phyloP scores from a whole-genome alignment of 1,140 invertebrate genomes.

The Heliothis virescens region DNA sequence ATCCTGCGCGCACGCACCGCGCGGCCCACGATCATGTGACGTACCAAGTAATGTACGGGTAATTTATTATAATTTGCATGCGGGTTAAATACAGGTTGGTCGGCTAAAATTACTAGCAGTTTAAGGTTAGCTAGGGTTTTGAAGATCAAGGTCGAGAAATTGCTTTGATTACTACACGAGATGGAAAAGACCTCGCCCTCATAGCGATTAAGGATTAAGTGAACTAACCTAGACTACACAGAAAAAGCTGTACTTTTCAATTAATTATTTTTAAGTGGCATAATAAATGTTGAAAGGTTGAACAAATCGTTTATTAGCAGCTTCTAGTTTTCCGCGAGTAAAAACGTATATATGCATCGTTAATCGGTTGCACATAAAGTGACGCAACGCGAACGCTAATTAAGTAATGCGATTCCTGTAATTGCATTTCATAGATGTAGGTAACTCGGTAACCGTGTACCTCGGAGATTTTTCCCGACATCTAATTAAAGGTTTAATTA shows the following conservation, averaged over 20 bases:
- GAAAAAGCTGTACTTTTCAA: neutral
- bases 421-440: conserved; percentile 33
- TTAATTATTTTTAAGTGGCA: neutral
- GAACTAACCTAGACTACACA: neutral
- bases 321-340: neutral
- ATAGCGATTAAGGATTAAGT: conserved; percentile 28
- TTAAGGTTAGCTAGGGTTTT: conserved; percentile 43
- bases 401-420: conserved; percentile 25
- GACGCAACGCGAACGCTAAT: conserved; percentile 24
- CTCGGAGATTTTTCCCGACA: conserved; percentile 16
- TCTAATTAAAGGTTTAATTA: conserved; percentile 43
- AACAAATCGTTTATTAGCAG: conserved; percentile 1
- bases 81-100: conserved; percentile 51
- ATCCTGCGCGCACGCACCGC: conserved; percentile 56
- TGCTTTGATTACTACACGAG: conserved; percentile 23
- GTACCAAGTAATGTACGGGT: conserved; percentile 48
- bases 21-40: conserved; percentile 49
- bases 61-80: conserved; percentile 57
- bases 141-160: conserved; percentile 42
- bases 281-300: neutral
- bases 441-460: conserved; percentile 27
- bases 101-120: conserved; percentile 29
- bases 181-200: conserved; percentile 18
- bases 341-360: conserved; percentile 1
- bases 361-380: conserved; percentile 8